These are phyloP conservation scores for Sternotherus odoratus DNA, from an alignment of 2,797 vertebrate genomes.

Conservation along the genomic window DNA sequence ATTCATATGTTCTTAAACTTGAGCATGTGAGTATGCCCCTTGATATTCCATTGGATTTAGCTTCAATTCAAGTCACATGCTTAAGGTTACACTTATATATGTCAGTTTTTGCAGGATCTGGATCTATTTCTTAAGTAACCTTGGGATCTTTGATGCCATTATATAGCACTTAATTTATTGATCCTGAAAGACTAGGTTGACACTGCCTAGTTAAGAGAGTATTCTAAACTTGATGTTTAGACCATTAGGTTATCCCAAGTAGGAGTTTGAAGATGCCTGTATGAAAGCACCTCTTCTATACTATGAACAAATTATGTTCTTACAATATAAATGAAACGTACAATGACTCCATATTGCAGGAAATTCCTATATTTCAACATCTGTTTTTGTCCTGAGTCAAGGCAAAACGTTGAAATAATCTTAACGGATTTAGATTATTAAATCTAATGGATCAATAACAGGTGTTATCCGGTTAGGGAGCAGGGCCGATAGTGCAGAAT, in stretches of 20 bases:
- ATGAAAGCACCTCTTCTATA: constrained; percentile 33
- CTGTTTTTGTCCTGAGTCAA: constrained; percentile 65
- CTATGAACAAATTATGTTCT: constrained; percentile 34
- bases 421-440: not conserved
- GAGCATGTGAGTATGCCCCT: constrained; percentile 9
- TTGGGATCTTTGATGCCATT: constrained; percentile 14
- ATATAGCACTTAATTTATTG: not conserved
- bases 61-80: constrained; percentile 22
- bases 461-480: constrained; percentile 24
- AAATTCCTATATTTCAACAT: constrained; percentile 62
- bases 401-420: constrained; percentile 7
- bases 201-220: not conserved
- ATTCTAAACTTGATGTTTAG: constrained; percentile 17
- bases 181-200: not conserved
- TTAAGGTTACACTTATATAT: constrained; percentile 56
- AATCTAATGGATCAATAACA: constrained; percentile 64
- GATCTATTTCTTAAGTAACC: constrained; percentile 13
- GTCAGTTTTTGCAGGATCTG: not conserved
- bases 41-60: constrained; percentile 8
- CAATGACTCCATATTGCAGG: constrained; percentile 59
- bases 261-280: constrained; percentile 16
- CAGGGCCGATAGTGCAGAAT: not conserved
- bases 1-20: constrained; percentile 29
- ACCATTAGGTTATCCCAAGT: not conserved
- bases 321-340: constrained; percentile 30